These are phyloP conservation scores for Galemys pyrenaicus DNA, from an alignment of 2,113 vertebrate genomes.

Conservation along the genomic window DNA sequence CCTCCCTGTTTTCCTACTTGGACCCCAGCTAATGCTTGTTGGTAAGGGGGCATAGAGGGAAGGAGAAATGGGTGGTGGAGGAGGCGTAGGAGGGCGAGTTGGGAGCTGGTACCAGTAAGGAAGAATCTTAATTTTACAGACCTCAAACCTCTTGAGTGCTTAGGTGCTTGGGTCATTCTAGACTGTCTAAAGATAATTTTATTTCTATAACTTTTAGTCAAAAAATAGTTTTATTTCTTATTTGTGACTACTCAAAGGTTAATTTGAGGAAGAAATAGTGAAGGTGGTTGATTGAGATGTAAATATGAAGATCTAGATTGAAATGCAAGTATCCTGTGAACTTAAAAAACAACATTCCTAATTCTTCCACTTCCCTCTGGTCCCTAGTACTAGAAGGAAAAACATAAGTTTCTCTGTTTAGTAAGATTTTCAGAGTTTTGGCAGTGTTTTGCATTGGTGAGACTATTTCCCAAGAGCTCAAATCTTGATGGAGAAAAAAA, in stretches of 20 bases:
- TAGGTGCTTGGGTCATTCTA: background rate
- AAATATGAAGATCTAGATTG: background rate
- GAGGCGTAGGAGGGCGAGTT: background rate
- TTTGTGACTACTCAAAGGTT: background rate
- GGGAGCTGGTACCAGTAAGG: background rate
- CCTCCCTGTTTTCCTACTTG: background rate
- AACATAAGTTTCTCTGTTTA: background rate
- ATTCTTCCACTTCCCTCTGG: background rate
- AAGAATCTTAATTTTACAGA: background rate
- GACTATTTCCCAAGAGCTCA: background rate
- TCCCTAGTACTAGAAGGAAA: background rate
- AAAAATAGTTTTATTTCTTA: conserved; percentile 11
- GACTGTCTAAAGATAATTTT: background rate
- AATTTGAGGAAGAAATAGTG: conserved; percentile 35
- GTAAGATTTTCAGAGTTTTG: background rate
- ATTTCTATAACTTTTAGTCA: background rate
- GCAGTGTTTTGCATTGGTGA: background rate
- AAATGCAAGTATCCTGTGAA: background rate
- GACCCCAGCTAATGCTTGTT: background rate
- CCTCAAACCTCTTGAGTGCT: background rate
- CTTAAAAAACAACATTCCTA: background rate
- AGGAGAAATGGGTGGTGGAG: background rate
- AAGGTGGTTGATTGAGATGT: background rate
- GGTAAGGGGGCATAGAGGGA: background rate
- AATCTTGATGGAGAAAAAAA: background rate